Evolutionary conservation across 2,113 vertebrate genomes (phyloP).

Genomic region (Myrmecophaga tridactyla): DNA sequence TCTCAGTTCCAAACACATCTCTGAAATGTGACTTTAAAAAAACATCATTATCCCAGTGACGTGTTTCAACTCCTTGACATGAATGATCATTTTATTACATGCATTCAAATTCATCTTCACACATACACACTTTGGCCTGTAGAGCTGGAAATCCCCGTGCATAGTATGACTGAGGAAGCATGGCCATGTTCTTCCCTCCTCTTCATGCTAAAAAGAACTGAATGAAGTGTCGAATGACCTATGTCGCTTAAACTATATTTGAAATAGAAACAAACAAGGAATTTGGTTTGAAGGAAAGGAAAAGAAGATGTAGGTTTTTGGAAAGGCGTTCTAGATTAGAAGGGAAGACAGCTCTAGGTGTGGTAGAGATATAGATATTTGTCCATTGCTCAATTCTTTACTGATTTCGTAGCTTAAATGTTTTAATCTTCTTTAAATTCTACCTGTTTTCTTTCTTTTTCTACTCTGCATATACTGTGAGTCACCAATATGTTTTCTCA

Average conservation of each 20-base stretch:
- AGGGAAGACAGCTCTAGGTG: neutral
- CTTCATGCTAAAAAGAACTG: constrained; percentile 19
- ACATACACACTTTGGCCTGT: neutral
- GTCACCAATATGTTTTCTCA: neutral
- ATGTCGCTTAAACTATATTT: constrained; percentile 3
- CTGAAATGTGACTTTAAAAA: constrained; percentile 37
- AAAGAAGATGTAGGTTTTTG: neutral
- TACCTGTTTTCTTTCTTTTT: neutral
- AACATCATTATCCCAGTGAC: neutral
- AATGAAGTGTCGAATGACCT: constrained; percentile 24
- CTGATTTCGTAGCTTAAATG: neutral
- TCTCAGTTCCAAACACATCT: neutral
- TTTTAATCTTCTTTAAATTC: neutral
- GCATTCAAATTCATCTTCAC: neutral
- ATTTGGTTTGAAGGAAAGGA: constrained; percentile 6
- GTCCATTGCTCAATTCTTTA: neutral
- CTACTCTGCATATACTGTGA: neutral
- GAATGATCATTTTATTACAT: constrained; percentile 16
- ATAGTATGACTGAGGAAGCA: neutral
- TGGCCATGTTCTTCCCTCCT: neutral
- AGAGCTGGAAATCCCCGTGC: constrained; percentile 30
- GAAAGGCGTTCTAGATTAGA: neutral
- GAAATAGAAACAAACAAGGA: constrained; percentile 23
- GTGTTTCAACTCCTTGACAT: constrained; percentile 8
- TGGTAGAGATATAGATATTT: neutral